A percentile compares a stretch with the other conserved stretches of the same genome.
These are phyloP conservation scores for Metaphire vulgaris DNA, from an alignment of 1,140 invertebrate genomes.

Conservation along the genomic window DNA sequence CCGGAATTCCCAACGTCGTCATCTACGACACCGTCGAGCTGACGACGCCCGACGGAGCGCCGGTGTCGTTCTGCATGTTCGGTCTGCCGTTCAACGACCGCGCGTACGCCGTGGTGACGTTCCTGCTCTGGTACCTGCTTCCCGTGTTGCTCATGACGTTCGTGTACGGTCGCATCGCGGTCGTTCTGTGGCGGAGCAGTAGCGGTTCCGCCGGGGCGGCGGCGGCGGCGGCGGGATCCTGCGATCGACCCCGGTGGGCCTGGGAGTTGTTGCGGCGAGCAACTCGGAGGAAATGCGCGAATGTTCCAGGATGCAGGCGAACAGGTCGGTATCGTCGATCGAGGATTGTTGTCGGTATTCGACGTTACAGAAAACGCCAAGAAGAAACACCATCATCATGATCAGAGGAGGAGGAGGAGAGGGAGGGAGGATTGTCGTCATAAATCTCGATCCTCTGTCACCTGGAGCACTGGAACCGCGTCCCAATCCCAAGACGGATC, in stretches of 20 bases:
- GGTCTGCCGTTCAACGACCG: constrained; percentile 11
- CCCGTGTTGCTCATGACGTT: constrained; percentile 74
- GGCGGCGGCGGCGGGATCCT: background rate
- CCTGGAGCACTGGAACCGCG: background rate
- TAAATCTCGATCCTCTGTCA: background rate
- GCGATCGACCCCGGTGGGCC: background rate
- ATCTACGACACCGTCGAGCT: constrained; percentile 16
- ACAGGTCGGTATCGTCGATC: background rate
- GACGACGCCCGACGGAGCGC: background rate
- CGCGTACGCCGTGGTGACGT: constrained; percentile 34
- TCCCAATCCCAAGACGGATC: background rate
- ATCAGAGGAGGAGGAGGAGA: too few species aligned
- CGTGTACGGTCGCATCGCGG: constrained; percentile 59
- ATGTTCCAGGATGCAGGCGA: background rate
- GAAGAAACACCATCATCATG: too few species aligned
- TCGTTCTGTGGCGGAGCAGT: constrained; percentile 3
- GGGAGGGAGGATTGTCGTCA: background rate
- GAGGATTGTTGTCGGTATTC: background rate
- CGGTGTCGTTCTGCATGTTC: constrained; percentile 17
- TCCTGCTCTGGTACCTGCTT: constrained; percentile 62
- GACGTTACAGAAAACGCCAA: too few species aligned
- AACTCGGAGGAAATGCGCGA: too few species aligned
- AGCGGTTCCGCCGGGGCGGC: background rate
- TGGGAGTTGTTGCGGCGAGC: too few species aligned
- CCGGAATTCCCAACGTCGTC: constrained; percentile 16